These are phyloP conservation scores for Ypsolopha sequella DNA, from an alignment of 2,888 invertebrate genomes.

Conservation along the genomic window DNA sequence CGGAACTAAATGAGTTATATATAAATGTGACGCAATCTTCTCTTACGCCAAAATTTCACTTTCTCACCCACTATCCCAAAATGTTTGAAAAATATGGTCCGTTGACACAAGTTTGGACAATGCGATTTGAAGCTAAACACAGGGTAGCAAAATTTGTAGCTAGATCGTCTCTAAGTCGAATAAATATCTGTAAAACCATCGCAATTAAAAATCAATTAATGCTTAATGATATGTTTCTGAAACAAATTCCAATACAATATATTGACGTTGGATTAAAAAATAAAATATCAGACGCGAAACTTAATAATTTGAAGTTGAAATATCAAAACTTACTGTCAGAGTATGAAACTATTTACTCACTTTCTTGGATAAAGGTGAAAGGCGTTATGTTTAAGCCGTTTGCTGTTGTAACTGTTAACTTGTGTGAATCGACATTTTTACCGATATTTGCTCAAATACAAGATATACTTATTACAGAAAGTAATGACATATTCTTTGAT, in stretches of 20 bases:
- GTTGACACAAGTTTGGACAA: constrained; percentile 1
- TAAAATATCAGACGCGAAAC: too few species aligned
- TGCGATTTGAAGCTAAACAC: constrained; percentile 6
- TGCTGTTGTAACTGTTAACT: too few species aligned
- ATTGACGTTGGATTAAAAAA: too few species aligned
- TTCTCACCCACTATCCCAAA: constrained; percentile 2
- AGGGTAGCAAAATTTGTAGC: constrained; percentile 1
- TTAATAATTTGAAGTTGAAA: too few species aligned
- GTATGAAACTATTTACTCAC: too few species aligned
- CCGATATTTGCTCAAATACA: too few species aligned
- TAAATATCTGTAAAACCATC: not conserved
- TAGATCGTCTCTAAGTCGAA: not conserved
- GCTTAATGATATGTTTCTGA: not conserved
- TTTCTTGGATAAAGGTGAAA: too few species aligned
- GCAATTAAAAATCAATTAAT: not conserved
- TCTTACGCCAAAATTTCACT: not conserved
- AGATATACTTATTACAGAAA: too few species aligned
- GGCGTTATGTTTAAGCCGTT: too few species aligned
- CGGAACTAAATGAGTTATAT: not conserved
- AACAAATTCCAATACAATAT: not conserved
- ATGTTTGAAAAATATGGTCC: constrained; percentile 5
- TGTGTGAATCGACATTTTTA: too few species aligned
- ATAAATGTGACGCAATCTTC: not conserved
- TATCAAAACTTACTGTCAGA: too few species aligned
- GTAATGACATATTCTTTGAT: too few species aligned